A percentile compares a stretch with the other conserved stretches of the same genome.
phyloP scores from a whole-genome alignment of 2,888 invertebrate species.

The Hyposoter dolosus region DNA sequence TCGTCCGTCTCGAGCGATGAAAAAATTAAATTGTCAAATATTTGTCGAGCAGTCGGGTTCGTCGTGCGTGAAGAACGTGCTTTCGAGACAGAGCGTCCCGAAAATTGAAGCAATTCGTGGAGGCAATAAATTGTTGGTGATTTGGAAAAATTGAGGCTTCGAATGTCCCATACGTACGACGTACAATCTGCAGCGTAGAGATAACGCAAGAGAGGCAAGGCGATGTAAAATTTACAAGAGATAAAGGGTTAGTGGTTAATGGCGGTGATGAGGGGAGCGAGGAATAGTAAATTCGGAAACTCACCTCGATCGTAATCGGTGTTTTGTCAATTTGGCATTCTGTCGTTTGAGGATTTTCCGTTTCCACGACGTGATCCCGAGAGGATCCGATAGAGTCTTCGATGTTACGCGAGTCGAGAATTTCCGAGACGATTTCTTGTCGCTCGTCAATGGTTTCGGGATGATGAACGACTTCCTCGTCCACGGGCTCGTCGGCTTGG shows the following conservation, averaged over 20 bases:
- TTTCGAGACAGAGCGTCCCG: neutral
- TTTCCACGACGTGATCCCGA: neutral
- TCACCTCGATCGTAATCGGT: slow-evolving; percentile 80
- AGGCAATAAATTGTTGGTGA: neutral
- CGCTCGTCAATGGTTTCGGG: slow-evolving; percentile 73
- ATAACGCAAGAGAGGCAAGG: slow-evolving; percentile 14
- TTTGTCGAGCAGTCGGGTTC: no score
- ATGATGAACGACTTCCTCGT: slow-evolving; percentile 82
- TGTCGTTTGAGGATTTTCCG: slow-evolving; percentile 32
- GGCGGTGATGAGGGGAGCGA: neutral
- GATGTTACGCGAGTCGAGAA: slow-evolving; percentile 64
- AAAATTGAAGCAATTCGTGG: neutral
- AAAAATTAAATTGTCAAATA: no score
- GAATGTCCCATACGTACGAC: slow-evolving; percentile 14
- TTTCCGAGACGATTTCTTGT: slow-evolving; percentile 75
- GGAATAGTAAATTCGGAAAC: slow-evolving; percentile 50
- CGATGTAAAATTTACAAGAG: neutral
- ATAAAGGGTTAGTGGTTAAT: slow-evolving; percentile 9
- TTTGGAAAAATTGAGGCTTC: neutral
- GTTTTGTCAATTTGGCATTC: slow-evolving; percentile 71
- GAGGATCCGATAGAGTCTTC: slow-evolving; percentile 60
- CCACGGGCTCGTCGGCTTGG: slow-evolving; percentile 91
- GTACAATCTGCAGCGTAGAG: neutral
- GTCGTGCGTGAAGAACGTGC: neutral
- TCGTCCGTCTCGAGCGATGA: no score